phyloP scores from a whole-genome alignment of 2,888 invertebrate genomes.

The Masnerella sp. region DNA sequence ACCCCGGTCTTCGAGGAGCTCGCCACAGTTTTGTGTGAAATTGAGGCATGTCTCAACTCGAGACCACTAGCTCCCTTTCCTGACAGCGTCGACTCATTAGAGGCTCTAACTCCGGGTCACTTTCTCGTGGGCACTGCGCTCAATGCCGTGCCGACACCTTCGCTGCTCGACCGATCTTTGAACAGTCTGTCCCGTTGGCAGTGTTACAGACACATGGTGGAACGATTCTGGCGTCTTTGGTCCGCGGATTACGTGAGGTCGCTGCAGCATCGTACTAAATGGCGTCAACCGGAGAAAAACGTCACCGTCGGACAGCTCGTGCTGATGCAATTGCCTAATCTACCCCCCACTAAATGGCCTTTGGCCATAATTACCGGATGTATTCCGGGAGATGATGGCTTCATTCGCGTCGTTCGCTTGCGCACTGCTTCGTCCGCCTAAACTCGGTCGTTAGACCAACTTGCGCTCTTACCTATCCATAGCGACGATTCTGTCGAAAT shows the following conservation, averaged over 20 bases:
- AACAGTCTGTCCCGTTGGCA: constrained; percentile 39
- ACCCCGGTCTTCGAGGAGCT: constrained; percentile 2
- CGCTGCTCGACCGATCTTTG: neutral
- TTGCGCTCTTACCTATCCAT: no score
- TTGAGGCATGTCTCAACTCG: constrained; percentile 19
- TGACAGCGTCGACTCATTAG: constrained; percentile 5
- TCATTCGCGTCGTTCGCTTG: constrained; percentile 54
- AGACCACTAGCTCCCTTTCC: constrained; percentile 17
- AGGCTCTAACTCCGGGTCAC: constrained; percentile 30
- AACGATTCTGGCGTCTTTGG: constrained; percentile 36
- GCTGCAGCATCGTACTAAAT: constrained; percentile 32
- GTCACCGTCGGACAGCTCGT: constrained; percentile 51
- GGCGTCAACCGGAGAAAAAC: neutral
- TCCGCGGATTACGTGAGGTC: constrained; percentile 35
- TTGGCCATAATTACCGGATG: constrained; percentile 41
- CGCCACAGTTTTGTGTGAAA: neutral
- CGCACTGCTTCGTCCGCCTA: constrained; percentile 24
- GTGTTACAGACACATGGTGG: neutral
- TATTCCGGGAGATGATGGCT: constrained; percentile 57
- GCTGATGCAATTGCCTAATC: constrained; percentile 34
- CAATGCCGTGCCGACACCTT: constrained; percentile 11
- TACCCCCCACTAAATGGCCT: constrained; percentile 54
- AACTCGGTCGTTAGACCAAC: no score
- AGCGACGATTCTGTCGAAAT: no score
- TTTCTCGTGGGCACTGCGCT: constrained; percentile 24